A percentile compares a stretch with the other conserved stretches of the same genome.
These are phyloP conservation scores for Drosophila limbata DNA, from an alignment of 2,888 invertebrate species.

Conservation along the genomic window DNA sequence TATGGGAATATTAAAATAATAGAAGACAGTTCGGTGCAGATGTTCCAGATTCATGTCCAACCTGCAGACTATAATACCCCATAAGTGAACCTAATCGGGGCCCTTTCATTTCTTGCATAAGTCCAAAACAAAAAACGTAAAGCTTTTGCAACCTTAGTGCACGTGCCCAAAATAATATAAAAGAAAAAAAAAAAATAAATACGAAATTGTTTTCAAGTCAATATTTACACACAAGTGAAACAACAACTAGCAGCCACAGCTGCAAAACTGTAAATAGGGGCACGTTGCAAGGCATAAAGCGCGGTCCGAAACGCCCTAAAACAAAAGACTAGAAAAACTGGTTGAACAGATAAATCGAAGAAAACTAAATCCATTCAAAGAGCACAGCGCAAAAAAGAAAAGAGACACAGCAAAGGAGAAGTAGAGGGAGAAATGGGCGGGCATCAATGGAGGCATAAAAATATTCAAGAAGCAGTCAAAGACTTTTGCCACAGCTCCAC, in stretches of 20 bases:
- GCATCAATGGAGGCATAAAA: constrained; percentile 6
- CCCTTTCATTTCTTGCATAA: constrained; percentile 51
- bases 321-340: constrained; percentile 75
- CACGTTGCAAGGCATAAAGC: constrained; percentile 50
- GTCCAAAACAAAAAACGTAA: not conserved
- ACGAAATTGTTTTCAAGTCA: constrained; percentile 38
- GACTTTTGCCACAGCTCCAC: constrained; percentile 38
- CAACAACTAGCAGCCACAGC: constrained; percentile 22
- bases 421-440: not conserved
- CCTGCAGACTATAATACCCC: not conserved
- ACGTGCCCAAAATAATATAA: constrained; percentile 38
- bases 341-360: constrained; percentile 49
- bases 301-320: constrained; percentile 49
- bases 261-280: constrained; percentile 55
- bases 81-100: constrained; percentile 1
- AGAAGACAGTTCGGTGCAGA: not conserved
- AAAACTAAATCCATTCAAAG: constrained; percentile 28
- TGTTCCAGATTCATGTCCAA: not conserved
- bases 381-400: constrained; percentile 19
- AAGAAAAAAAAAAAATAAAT: not conserved
- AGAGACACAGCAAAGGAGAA: constrained; percentile 3
- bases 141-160: constrained; percentile 34
- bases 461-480: constrained; percentile 38
- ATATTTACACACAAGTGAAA: constrained; percentile 40
- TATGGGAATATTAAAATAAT: not conserved